Base-by-base conservation (phyloP, 2,797 vertebrate species). In the Pseudomugil gertrudae region DNA sequence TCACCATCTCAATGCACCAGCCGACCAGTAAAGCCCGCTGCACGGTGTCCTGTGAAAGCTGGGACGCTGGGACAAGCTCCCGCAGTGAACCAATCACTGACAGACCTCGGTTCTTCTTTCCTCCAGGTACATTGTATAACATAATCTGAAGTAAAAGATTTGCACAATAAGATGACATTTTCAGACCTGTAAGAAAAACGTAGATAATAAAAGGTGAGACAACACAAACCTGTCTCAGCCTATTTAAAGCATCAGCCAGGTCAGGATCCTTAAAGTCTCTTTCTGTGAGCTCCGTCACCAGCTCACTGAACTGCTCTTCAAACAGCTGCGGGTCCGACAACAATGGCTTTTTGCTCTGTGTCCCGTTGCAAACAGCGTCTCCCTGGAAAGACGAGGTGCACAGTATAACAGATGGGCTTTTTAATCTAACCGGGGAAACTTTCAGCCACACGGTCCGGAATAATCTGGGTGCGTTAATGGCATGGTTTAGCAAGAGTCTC, bases 1-100 rank as follows among this genome's bases (percentile, higher is more conserved):
- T 94, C 74, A 98, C 98, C 95, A 99, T 79, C 79, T 98, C 97
- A 56, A 97, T 93, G 86, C 98, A 98, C 97, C 97, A 99, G 66
- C 97, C 97, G 5, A 98, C 94, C 2, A 94, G 67, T 67, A 97
- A 85, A 8, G 95, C 96, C 3, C 89, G 57, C 35, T 89, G 93
- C 2, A 96, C 80, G 1, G 82, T 81, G 45, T 94, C 92, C 1
- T 93, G 91, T 1, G 94, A 90, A 61, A 93, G 93, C 67, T 94
- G 80, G 4, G 4, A 45, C 0, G 95, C 86, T 0, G 89, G 84
- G 19, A 89, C 86, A 53, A 99, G 91, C 80, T 95, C 93, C 55
- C 90, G 90, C 63, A 95, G 89, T 0, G 95, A 94, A 0, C 92
- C 88, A 72, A 96, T 83, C 71, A 99, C 96, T 2, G 96, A 95